Percentiles rank a stretch among this genome's conserved stretches.
Conservation (phyloP, 1,140 invertebrate genomes). For the Papilio xuthus region DNA sequence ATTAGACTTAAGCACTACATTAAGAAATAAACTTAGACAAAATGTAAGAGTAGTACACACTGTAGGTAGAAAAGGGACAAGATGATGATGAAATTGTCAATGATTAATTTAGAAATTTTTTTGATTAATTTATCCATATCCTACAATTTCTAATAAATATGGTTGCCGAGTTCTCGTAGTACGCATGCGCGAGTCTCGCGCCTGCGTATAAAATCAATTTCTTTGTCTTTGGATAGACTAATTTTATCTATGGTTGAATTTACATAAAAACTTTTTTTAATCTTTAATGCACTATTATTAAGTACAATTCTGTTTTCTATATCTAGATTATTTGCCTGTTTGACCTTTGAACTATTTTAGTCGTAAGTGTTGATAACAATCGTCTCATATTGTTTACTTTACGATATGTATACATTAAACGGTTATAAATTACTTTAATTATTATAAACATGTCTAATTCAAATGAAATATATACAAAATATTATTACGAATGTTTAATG, state of each 20-base stretch:
- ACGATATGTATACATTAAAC: background rate
- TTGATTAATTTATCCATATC: background rate
- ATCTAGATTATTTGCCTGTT: background rate
- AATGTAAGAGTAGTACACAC: too few relatives aligned
- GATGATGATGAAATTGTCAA: too few relatives aligned
- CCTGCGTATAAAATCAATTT: background rate
- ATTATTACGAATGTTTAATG: background rate
- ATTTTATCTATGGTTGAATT: conserved; percentile 4
- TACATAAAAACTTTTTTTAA: background rate
- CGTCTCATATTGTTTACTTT: background rate
- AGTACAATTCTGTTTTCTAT: background rate
- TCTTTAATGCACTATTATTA: background rate
- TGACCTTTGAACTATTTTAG: background rate
- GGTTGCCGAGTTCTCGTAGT: background rate
- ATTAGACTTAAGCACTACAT: too few relatives aligned
- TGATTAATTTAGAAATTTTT: background rate
- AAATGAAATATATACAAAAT: background rate
- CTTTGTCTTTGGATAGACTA: background rate
- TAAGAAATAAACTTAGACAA: too few relatives aligned
- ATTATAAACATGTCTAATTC: conserved; percentile 6
- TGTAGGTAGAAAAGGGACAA: too few relatives aligned
- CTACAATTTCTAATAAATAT: background rate
- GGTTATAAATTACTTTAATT: background rate
- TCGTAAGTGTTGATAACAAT: background rate
- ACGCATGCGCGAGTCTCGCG: background rate